Evolutionary conservation across 2,113 vertebrate species (phyloP).

Genomic region (Meriones unguiculatus): DNA sequence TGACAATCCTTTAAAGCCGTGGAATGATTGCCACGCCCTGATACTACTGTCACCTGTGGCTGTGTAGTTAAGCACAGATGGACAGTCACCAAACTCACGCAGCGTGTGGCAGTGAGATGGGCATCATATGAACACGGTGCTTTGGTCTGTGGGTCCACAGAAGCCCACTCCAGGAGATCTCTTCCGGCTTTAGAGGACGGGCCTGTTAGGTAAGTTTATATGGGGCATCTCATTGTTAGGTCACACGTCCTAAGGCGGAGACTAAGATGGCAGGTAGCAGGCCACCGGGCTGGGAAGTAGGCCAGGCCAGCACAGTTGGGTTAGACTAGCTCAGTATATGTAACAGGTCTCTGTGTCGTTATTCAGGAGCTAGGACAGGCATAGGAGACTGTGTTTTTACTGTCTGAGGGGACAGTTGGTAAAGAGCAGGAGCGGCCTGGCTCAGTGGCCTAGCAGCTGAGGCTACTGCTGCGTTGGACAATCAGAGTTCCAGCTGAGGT

Average conservation of each 20-base stretch:
- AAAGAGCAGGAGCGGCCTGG: no score
- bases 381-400: no score
- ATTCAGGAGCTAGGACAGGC: no score
- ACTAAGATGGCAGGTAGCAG: no score
- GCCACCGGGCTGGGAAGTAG: no score
- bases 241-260: neutral
- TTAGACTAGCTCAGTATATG: no score
- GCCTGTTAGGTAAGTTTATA: neutral
- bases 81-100: neutral
- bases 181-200: neutral
- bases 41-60: neutral
- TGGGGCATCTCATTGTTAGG: neutral
- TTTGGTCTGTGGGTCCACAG: neutral
- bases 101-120: neutral
- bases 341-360: no score
- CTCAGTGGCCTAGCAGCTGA: neutral
- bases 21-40: neutral
- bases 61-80: neutral
- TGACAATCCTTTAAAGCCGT: neutral
- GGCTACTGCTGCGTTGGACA: neutral
- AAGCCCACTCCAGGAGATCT: neutral
- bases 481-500: conserved; percentile 6
- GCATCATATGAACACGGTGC: neutral
- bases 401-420: no score
- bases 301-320: no score